These are phyloP conservation scores for Hozukius guyotensis DNA, from an alignment of 2,797 vertebrate species.

Conservation along the genomic window DNA sequence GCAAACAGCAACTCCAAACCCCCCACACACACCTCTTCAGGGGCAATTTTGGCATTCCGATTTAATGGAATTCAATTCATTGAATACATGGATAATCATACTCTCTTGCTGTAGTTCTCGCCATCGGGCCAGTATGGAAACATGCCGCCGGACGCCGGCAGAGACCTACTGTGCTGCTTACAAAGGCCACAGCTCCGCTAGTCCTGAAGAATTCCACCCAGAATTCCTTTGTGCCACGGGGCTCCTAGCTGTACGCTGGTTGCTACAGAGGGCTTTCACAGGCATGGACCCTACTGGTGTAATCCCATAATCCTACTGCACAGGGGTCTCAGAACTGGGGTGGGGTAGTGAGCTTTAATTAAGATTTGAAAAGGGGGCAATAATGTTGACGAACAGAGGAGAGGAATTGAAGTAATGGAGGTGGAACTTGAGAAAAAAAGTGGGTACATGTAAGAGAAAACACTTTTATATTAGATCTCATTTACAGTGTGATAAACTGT, in stretches of 20 bases:
- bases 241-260: slow-evolving; percentile 86
- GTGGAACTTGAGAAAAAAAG: slow-evolving; percentile 16
- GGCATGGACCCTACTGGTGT: slow-evolving; percentile 91
- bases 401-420: slow-evolving; percentile 39
- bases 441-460: slow-evolving; percentile 2
- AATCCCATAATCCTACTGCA: slow-evolving; percentile 98
- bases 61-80: slow-evolving; percentile 89
- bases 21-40: slow-evolving; percentile 72
- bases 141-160: slow-evolving; percentile 77
- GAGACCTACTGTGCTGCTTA: slow-evolving; percentile 89
- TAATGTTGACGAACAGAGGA: slow-evolving; percentile 67
- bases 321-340: slow-evolving; percentile 90
- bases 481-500: not conserved
- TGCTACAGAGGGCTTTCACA: slow-evolving; percentile 93
- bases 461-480: slow-evolving; percentile 7
- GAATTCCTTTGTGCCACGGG: slow-evolving; percentile 90
- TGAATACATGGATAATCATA: slow-evolving; percentile 88
- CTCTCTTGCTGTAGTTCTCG: slow-evolving; percentile 44
- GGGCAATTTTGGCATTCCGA: slow-evolving; percentile 87
- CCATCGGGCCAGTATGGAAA: slow-evolving; percentile 76
- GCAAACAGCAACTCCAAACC: slow-evolving; percentile 87
- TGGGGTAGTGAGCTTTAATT: slow-evolving; percentile 96
- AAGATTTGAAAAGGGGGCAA: slow-evolving; percentile 83
- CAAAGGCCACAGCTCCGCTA: slow-evolving; percentile 89
- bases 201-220: slow-evolving; percentile 88